Evolutionary conservation across 2,797 vertebrate genomes (phyloP).

Genomic region (Cetoscarus ocellatus): DNA sequence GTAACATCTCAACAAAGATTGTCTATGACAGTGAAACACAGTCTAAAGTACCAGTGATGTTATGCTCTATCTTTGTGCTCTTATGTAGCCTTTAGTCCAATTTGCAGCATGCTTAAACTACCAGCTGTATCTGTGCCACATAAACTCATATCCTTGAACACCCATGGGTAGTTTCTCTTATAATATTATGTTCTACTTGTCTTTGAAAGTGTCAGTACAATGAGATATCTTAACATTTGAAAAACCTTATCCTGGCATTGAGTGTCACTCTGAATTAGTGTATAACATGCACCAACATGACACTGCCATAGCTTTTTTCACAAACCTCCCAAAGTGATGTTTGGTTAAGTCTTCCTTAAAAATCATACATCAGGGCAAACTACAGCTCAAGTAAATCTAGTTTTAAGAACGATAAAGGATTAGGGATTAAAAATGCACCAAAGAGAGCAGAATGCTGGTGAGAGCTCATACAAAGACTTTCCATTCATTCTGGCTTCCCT

Average conservation of each 20-base stretch:
- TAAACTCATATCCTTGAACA: too few species aligned
- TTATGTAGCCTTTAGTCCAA: too few species aligned
- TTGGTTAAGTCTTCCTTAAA: slow-evolving; percentile 38
- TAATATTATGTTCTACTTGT: slow-evolving; percentile 7
- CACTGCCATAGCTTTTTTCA: slow-evolving; percentile 40
- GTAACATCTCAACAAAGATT: too few species aligned
- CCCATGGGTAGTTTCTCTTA: not conserved
- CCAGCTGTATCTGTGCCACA: too few species aligned
- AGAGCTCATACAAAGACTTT: slow-evolving; percentile 50
- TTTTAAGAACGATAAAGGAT: slow-evolving; percentile 60
- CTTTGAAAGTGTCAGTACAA: slow-evolving; percentile 11
- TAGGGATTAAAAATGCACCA: slow-evolving; percentile 34
- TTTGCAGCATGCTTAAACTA: too few species aligned
- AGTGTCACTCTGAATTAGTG: slow-evolving; percentile 35
- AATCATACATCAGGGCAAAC: slow-evolving; percentile 38
- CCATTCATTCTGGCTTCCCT: slow-evolving; percentile 69
- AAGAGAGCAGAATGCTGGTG: slow-evolving; percentile 37
- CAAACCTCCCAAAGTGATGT: slow-evolving; percentile 42
- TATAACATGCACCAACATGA: slow-evolving; percentile 48
- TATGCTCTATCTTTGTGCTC: too few species aligned
- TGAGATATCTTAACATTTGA: slow-evolving; percentile 26
- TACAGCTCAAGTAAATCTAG: slow-evolving; percentile 24
- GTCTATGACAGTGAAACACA: too few species aligned
- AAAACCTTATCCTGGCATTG: slow-evolving; percentile 19
- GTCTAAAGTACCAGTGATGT: too few species aligned